Base-by-base conservation (phyloP, 2,888 invertebrate species). In the Marronus borbonicus region DNA sequence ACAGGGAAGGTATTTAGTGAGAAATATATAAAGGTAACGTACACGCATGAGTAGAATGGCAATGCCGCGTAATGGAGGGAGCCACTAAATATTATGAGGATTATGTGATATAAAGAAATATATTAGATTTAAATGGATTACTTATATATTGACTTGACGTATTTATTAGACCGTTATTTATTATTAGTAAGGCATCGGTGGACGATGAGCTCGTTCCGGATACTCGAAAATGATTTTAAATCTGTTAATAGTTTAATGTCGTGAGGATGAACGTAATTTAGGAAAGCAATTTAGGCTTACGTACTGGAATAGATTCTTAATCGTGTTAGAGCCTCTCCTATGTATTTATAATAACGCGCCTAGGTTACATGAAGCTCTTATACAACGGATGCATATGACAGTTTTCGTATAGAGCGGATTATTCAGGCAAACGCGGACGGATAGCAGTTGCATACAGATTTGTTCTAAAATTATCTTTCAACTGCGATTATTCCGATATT, bases 51-150 rank as follows among this genome's bases (percentile, higher is more conserved):
- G 70, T 80, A 78, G 81, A 85, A 84, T 82, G 83, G 83, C 79
- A 81, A 83, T 84, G 82, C 80, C 79, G 81, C 39, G 39, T 72
- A 72, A 82, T 82, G 82, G 24, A 17, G 58, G 52, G 58, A 72
- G 72, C 17, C 83, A 83, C 81, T 77, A 77, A 77, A 77, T 77
- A 84, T 82, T 83, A 84, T 81, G 81, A 82, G 84, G 83, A 85
- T 85, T 84, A 85, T 83, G 83, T 83, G 82, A 83, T 85, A 82
- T 82, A 81, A 83, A 82, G 82, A 83, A 83, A 84, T 83, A 83
- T 83, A 82, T 84, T 82, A 84, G 83, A 81, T 83, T 84, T 84
- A 84, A 83, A 82, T 78, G 82, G 85, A 84, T 84, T 84, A 81
- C 58, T 49, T 36, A 58, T 72, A 72, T 72, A 72, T 72, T 72